Conservation (phyloP, 2,888 invertebrate species). For the Laothoe populi region DNA sequence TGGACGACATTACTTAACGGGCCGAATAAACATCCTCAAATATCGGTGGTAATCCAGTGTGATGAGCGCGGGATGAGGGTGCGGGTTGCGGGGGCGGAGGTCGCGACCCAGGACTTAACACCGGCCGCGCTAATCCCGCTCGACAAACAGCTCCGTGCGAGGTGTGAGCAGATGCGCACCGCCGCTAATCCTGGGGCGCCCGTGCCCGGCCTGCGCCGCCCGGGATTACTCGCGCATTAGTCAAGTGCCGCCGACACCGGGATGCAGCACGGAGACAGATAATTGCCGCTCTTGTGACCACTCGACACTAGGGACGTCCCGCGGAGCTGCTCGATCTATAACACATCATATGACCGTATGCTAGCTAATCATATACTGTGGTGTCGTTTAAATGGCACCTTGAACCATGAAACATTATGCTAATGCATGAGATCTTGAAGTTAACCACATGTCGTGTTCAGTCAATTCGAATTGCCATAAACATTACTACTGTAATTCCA, state of each 20-base stretch:
- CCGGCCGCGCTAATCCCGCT: constrained; percentile 34
- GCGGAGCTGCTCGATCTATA: background rate
- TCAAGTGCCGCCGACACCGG: constrained; percentile 12
- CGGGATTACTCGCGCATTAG: constrained; percentile 16
- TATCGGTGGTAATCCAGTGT: constrained; percentile 14
- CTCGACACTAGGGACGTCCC: background rate
- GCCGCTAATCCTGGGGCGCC: constrained; percentile 24
- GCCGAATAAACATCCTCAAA: constrained; percentile 8
- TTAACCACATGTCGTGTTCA: no score
- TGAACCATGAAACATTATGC: no score
- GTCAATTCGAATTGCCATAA: no score
- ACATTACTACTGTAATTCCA: no score
- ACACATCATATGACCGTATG: no score
- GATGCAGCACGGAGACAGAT: background rate
- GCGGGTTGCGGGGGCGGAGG: background rate
- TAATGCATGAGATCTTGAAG: no score
- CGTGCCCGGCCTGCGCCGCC: background rate
- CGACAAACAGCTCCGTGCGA: constrained; percentile 2
- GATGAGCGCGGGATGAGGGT: background rate
- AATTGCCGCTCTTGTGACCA: background rate
- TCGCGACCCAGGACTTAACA: constrained; percentile 37
- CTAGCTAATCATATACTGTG: no score
- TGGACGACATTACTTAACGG: constrained; percentile 2
- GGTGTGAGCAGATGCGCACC: constrained; percentile 12
- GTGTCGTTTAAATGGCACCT: no score